phyloP scores from a whole-genome alignment of 2,113 vertebrate genomes.

The Phylloscopus whistleri region DNA sequence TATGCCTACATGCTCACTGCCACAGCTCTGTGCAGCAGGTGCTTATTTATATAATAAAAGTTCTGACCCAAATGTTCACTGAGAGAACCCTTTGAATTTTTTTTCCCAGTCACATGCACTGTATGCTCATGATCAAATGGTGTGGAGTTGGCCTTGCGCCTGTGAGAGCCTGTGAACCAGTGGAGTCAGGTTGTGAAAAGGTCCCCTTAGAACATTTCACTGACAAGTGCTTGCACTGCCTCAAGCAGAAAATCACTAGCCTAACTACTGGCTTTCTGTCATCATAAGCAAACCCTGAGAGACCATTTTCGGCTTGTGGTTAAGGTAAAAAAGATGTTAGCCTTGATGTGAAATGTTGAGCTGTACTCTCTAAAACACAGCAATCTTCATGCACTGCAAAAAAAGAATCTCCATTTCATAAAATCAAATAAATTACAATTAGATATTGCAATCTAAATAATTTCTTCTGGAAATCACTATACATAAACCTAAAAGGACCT shows the following conservation, averaged over 20 bases:
- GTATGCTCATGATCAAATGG: neutral
- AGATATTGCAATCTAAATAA: neutral
- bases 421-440: neutral
- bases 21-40: neutral
- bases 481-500: neutral
- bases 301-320: conserved; percentile 24
- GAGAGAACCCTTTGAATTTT: neutral
- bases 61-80: neutral
- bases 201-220: conserved; percentile 19
- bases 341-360: neutral
- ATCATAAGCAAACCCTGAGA: conserved; percentile 7
- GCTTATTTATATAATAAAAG: neutral
- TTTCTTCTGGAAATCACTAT: neutral
- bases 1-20: neutral
- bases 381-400: neutral
- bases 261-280: conserved; percentile 16
- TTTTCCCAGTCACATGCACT: neutral
- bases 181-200: conserved; percentile 12
- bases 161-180: neutral
- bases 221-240: conserved; percentile 47
- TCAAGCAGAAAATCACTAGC: conserved; percentile 48
- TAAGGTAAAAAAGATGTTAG: conserved; percentile 34
- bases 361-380: neutral
- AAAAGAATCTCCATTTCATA: neutral
- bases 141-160: neutral